Base-by-base conservation (phyloP, 2,113 vertebrate species). In the Neolamprologus longior region DNA sequence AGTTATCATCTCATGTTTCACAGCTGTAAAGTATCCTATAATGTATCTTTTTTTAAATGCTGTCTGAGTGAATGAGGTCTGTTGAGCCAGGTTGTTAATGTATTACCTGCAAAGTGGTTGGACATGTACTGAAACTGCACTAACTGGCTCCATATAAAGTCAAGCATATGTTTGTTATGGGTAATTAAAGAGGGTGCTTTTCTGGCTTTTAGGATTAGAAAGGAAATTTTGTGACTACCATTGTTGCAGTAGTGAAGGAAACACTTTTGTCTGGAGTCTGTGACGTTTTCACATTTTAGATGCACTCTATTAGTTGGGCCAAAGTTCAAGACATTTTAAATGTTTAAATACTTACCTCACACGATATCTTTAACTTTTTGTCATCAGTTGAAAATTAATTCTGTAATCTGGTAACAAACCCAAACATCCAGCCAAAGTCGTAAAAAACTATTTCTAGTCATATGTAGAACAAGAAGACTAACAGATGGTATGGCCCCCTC, bases 31-130 rank as follows among this genome's bases (percentile, higher is more conserved):
- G 40, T 85, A 28, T 31, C 54, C 84, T 28, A 35, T 88, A 57
- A 91, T 90, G 54, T 19, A 82, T 83, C 7, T 2, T 21, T 61
- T 26, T 53, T 79, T 24, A 17, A 71, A 35, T 89, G 45, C 57
- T 81, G 63, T 54, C 54, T 53, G 53, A 78, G 28, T 52, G 45
- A 78, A 52, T 78, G 73, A 78, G 17, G 40, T 37, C 53, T 10
- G 33, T 52, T 85, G 63, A 91, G 81, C 87, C 45, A 57, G 61
- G 40, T 88, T 88, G 86, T 85, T 91, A 84, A 92, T 88, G 82
- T 28, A 73, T 90, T 35, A 90, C 66, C 68, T 83, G 45, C 61
- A 28, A 88, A 90, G 82, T 33, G 10, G 15, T 13, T 19, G 11
- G 2, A 4, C 12, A 7, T 14, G 24, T 33, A 9, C 15, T 45